Conservation (phyloP, 2,113 vertebrate species). For the Clarias batrachus region DNA sequence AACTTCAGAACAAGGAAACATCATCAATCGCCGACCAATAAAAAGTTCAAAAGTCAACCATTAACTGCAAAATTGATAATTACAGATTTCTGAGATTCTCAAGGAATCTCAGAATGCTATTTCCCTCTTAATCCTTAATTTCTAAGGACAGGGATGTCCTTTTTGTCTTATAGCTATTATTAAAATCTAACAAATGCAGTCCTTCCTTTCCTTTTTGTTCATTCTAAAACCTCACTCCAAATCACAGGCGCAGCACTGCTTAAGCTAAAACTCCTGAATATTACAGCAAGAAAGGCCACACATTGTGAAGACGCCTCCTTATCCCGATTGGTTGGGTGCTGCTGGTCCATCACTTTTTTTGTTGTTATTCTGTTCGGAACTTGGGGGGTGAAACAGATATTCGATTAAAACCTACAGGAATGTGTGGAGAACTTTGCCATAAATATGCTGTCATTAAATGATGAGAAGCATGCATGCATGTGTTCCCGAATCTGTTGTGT, state of each 20-base stretch:
- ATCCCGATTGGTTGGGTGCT: neutral
- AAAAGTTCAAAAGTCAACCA: too few species aligned
- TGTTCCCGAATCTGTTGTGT: neutral
- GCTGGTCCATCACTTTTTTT: neutral
- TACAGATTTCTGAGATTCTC: too few species aligned
- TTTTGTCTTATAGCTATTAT: neutral
- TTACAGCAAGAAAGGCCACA: neutral
- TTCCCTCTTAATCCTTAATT: neutral
- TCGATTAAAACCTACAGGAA: neutral
- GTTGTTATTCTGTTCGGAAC: neutral
- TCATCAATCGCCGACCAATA: too few species aligned
- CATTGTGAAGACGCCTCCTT: neutral
- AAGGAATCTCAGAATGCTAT: too few species aligned
- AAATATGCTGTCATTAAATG: neutral
- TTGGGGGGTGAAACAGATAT: neutral
- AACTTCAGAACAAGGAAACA: too few species aligned
- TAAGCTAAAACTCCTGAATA: neutral
- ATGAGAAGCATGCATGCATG: too few species aligned
- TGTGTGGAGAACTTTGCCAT: neutral
- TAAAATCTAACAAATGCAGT: neutral
- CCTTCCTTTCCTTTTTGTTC: neutral
- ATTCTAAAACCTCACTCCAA: neutral
- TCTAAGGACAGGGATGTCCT: neutral
- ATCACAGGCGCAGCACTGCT: neutral
- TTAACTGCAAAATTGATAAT: too few species aligned